Evolutionary conservation across 2,113 vertebrate species (phyloP), one percentile per base, ranked within the genome.

Genomic region (Phasianus colchicus): DNA sequence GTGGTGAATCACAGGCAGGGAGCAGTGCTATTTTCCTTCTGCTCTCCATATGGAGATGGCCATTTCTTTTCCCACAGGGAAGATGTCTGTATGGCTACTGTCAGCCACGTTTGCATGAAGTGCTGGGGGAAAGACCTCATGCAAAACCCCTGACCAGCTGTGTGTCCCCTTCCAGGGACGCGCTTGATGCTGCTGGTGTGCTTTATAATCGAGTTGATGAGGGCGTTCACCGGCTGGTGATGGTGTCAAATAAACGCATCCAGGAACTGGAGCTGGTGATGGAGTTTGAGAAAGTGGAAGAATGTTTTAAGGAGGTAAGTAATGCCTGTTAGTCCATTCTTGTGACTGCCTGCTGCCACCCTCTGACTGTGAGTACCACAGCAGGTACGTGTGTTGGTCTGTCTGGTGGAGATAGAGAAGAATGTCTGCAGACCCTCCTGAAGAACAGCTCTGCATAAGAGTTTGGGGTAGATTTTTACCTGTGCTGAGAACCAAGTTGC

Each of bases 131-230:
- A 81, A 32, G 30, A 77, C 15, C 25, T 86, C 4, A 67, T 52
- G 86, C 74, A 90, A 69, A 71, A 14, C 20, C 21, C 27, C 55
- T 91, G 66, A 94, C 73, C 8, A 48, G 36, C 10, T 12, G 45
- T 73, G n/a, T 95, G 77, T 95, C 72, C 85, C 64, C 17, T 92
- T 88, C 40, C 94, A 99, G 98, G 92, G 97, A 97, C 32, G 97
- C 98, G 0, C 96, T 99, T 21, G 98, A 98, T 40, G 54, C 87
- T 7, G 99, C 96, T n/a, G 83, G 96, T 0, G 61, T 93, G 57
- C 98, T 99, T 22, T 99, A 99, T 66, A 97, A 98, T 19, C 87
- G 89, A 20, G 98, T 99, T 90, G 99, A 99, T 63, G 98, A 98
- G 96, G 97, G 98, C 12, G 98, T 99, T 42, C 99, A 99, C 93